Percentiles rank a stretch among this genome's conserved stretches.
phyloP scores from a whole-genome alignment of 2,797 vertebrate species.

The Dicrostonyx torquatus region DNA sequence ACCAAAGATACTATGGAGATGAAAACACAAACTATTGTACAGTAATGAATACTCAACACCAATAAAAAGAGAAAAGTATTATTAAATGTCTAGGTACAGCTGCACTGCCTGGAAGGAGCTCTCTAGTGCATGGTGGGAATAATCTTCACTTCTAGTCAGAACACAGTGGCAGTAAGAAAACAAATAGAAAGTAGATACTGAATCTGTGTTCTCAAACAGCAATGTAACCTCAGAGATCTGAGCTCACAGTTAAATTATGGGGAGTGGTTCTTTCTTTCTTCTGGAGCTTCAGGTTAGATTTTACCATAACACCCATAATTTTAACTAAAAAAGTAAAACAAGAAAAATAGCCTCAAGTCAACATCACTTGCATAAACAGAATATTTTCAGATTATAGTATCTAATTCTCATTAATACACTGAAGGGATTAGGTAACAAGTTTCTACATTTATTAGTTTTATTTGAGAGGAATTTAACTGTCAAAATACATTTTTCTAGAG shows the following conservation, averaged over 20 bases:
- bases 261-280: neutral
- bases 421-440: neutral
- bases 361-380: neutral
- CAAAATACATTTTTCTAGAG: neutral
- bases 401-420: neutral
- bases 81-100: slow-evolving; percentile 54
- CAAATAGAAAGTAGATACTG: slow-evolving; percentile 40
- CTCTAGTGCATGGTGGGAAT: slow-evolving; percentile 20
- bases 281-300: neutral
- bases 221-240: neutral
- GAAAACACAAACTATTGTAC: slow-evolving; percentile 60
- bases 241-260: slow-evolving; percentile 8
- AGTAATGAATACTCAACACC: slow-evolving; percentile 47
- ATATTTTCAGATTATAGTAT: neutral
- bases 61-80: slow-evolving; percentile 67
- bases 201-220: neutral
- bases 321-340: slow-evolving; percentile 25
- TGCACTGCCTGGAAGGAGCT: neutral
- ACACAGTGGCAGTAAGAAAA: slow-evolving; percentile 44
- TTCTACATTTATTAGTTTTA: neutral
- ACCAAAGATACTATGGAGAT: slow-evolving; percentile 66
- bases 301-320: neutral
- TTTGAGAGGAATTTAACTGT: neutral
- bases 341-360: slow-evolving; percentile 1
- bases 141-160: neutral